A percentile compares a stretch with the other conserved stretches of the same genome.
phyloP scores from a whole-genome alignment of 2,113 vertebrate genomes.

The Bagarius yarrelli region DNA sequence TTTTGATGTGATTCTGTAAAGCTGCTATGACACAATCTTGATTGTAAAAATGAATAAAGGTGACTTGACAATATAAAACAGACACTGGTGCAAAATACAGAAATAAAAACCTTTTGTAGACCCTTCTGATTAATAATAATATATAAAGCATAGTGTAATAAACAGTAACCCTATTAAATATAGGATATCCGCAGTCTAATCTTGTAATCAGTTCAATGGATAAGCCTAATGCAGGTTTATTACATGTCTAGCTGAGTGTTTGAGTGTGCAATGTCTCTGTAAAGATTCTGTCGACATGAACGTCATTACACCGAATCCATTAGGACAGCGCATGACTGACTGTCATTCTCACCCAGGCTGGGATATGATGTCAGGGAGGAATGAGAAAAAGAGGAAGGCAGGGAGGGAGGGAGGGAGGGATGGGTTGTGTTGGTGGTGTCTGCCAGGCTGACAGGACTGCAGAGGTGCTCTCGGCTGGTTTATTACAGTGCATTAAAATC shows the following conservation, averaged over 20 bases:
- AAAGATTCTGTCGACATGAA: background rate
- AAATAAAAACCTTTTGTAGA: too few relatives aligned
- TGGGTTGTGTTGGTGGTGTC: background rate
- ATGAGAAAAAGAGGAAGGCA: conserved; percentile 7
- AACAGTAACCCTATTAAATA: too few relatives aligned
- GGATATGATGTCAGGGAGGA: conserved; percentile 15
- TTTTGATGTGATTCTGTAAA: too few relatives aligned
- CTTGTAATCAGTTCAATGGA: conserved; percentile 46
- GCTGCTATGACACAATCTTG: too few relatives aligned
- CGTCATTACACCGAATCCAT: conserved; percentile 2
- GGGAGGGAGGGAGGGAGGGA: conserved; percentile 24
- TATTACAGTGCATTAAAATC: conserved; percentile 42
- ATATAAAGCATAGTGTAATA: too few relatives aligned
- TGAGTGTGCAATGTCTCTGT: background rate
- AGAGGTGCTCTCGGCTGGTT: conserved; percentile 31
- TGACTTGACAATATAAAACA: too few relatives aligned
- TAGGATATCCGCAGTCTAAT: too few relatives aligned
- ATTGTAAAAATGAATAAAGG: too few relatives aligned
- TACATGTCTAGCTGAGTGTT: background rate
- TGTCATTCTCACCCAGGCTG: conserved; percentile 1
- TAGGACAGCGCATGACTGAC: background rate
- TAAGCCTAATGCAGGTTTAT: background rate
- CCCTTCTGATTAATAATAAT: too few relatives aligned
- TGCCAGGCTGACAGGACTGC: conserved; percentile 15
- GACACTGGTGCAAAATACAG: too few relatives aligned